phyloP scores from a whole-genome alignment of 2,113 vertebrate species.

The Alaudala cheleensis region DNA sequence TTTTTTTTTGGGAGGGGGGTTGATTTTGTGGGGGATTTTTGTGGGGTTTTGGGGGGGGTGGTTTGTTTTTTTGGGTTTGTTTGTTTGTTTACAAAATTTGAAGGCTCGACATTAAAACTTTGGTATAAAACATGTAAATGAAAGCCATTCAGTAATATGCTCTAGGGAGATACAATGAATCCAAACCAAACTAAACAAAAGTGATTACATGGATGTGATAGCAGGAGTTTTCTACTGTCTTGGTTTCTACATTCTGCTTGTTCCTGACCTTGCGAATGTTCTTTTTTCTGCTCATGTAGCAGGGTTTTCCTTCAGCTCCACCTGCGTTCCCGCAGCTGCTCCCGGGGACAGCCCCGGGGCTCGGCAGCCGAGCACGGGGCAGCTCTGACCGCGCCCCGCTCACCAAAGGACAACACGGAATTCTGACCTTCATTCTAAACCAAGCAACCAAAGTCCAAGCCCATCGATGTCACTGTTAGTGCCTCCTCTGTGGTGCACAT shows the following conservation, averaged over 20 bases:
- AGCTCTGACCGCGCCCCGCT: background rate
- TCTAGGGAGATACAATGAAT: background rate
- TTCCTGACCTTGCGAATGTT: constrained; percentile 65
- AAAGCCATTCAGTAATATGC: constrained; percentile 31
- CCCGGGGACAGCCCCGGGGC: constrained; percentile 5
- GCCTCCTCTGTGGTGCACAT: background rate
- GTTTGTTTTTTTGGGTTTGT: background rate
- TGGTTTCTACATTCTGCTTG: constrained; percentile 33
- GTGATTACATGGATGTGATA: background rate
- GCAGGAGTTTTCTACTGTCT: constrained; percentile 1
- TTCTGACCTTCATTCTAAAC: background rate
- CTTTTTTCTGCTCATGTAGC: constrained; percentile 54
- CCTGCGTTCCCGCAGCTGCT: constrained; percentile 79
- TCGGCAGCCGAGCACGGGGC: background rate
- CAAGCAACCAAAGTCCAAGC: background rate
- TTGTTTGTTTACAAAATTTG: constrained; percentile 26
- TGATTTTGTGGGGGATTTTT: too few species aligned
- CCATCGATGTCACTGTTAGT: background rate
- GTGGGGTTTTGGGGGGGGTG: too few species aligned
- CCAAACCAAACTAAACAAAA: background rate
- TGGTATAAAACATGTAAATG: constrained; percentile 73
- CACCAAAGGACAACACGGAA: background rate
- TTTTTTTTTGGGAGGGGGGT: too few species aligned
- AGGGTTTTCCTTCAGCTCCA: constrained; percentile 70
- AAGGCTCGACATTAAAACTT: constrained; percentile 75